Base-by-base conservation (phyloP, 2,888 invertebrate genomes). In the Eilema caniola region DNA sequence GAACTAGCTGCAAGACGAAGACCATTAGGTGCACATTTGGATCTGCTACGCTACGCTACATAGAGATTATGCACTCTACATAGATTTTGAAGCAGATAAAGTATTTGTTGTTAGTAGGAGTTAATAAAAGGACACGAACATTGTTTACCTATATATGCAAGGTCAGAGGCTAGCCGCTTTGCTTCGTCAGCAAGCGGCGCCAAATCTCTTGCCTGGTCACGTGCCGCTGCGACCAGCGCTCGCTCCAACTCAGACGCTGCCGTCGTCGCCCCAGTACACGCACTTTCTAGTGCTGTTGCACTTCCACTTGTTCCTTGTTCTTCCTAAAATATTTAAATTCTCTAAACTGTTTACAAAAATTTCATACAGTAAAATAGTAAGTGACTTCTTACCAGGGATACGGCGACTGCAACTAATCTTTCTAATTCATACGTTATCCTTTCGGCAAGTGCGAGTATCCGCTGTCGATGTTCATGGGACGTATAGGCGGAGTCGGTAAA, bases 401-500 rank as follows among this genome's bases (percentile, higher is more conserved):
- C 97, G 74, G 98, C 98, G 80, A 98, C 97, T 85, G 98, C 96
- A 77, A 99, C 96, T 73, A 99, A 97, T 90, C 98, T 97, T 91
- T 98, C 98, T 85, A 99, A 96, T 95, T 99, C 99, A 87, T 98
- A 96, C 88, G 98, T 98, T 87, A 98, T 97, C 86, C 98, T 96
- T 91, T 99, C 99, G 88, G 98, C 97, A 67, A 97, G 96, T 86
- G 98, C 96, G 74, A 99, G 96, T 89, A 99, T 99, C 89, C 98
- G 98, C 94, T 99, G 99, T 76, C 99, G 96, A 93, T 99, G 99
- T 89, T 99, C 99, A 93, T 99, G 99, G 83, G 98, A 98, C 76
- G 99, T 99, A 95, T 99, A 99, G 78, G 99, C 99, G 80, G 99
- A 99, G 96, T 99, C 99, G 67, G 99, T 99, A 95, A 99, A 99